These are phyloP conservation scores for Alosa alosa DNA, from an alignment of 2,113 vertebrate species.

Conservation along the genomic window DNA sequence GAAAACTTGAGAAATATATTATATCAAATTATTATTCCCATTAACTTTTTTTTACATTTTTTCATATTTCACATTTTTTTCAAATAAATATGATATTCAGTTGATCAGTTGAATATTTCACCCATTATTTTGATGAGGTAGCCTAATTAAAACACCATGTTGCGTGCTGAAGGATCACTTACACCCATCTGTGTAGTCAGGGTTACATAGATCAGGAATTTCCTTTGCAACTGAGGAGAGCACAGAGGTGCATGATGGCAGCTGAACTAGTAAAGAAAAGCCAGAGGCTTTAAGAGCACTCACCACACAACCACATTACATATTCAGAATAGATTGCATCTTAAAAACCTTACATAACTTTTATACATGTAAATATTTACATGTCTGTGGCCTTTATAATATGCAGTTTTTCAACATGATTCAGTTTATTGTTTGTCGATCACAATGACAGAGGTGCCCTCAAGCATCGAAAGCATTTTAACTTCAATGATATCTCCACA, in stretches of 20 bases:
- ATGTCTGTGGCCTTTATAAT: neutral
- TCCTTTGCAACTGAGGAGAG: neutral
- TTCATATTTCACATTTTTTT: neutral
- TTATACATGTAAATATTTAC: no score
- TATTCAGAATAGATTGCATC: neutral
- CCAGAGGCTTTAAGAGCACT: neutral
- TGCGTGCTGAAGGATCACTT: neutral
- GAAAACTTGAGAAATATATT: constrained; percentile 36
- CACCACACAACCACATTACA: neutral
- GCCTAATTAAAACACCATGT: neutral
- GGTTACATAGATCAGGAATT: neutral
- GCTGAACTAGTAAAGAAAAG: neutral
- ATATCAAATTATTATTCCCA: neutral
- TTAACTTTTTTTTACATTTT: neutral
- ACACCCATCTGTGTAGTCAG: neutral
- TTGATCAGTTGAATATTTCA: neutral
- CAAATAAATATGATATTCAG: neutral
- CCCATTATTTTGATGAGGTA: neutral
- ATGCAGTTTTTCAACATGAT: no score
- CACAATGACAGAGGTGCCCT: no score
- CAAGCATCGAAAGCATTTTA: no score
- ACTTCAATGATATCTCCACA: no score
- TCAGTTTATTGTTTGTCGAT: no score
- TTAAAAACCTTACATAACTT: neutral
- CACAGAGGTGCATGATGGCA: neutral